Conservation (phyloP, 2,797 vertebrate genomes). For the Gastrophryne carolinensis region DNA sequence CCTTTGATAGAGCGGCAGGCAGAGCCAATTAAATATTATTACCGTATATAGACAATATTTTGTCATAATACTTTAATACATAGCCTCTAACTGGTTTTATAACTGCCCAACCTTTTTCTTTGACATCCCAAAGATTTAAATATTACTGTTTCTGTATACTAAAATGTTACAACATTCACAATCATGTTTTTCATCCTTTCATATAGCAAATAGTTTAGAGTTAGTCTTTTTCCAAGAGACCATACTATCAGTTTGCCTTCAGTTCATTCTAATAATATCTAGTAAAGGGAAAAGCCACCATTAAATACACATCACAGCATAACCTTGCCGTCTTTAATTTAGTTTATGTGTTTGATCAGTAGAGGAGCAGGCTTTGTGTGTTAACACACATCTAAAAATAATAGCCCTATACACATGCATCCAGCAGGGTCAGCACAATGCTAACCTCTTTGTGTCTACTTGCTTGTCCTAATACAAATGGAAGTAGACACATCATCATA, state of each 20-base stretch:
- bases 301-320: background rate
- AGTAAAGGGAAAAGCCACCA: background rate
- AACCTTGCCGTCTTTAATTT: slow-evolving; percentile 29
- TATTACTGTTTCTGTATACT: too few species aligned
- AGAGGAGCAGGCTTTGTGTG: background rate
- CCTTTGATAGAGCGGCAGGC: too few species aligned
- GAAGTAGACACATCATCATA: slow-evolving; percentile 28
- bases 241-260: background rate
- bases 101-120: too few species aligned
- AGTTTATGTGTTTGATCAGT: background rate
- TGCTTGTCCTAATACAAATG: slow-evolving; percentile 20
- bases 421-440: slow-evolving; percentile 18
- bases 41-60: too few species aligned
- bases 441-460: slow-evolving; percentile 28
- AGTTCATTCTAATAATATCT: slow-evolving; percentile 23
- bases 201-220: too few species aligned
- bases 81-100: too few species aligned
- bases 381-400: slow-evolving; percentile 11
- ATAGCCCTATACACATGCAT: slow-evolving; percentile 2
- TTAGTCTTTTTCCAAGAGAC: too few species aligned
- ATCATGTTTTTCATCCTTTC: too few species aligned
- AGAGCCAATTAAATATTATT: too few species aligned
- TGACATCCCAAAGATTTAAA: too few species aligned
- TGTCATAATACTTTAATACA: too few species aligned
- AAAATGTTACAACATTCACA: too few species aligned